A percentile compares a stretch with the other conserved stretches of the same genome.
These are phyloP conservation scores for Platyrinchus mystaceus DNA, from an alignment of 2,797 vertebrate genomes.

Conservation along the genomic window DNA sequence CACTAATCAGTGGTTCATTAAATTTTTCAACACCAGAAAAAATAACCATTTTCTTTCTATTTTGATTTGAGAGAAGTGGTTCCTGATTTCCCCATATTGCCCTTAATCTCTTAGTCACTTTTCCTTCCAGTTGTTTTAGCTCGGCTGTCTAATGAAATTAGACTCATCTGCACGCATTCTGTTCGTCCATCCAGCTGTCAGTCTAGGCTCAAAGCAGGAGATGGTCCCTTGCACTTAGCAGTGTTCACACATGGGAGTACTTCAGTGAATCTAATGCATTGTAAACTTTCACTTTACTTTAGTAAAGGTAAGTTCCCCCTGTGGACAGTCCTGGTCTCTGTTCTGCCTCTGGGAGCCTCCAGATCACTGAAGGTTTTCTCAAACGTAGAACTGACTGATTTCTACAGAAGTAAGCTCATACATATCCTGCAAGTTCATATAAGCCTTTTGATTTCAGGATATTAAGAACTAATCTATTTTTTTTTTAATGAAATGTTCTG, in stretches of 20 bases:
- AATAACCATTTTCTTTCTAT: not conserved
- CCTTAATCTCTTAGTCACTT: not conserved
- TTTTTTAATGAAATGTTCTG: not conserved
- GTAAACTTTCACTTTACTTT: not conserved
- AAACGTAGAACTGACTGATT: not conserved
- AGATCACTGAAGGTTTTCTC: not conserved
- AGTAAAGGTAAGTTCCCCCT: not conserved
- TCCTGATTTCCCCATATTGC: not conserved
- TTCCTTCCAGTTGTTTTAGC: not conserved
- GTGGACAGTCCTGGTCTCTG: not conserved
- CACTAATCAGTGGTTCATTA: conserved; percentile 46
- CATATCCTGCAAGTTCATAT: not conserved
- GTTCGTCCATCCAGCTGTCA: not conserved
- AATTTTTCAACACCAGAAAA: conserved; percentile 35
- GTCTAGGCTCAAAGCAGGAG: not conserved
- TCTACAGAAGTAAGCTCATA: not conserved
- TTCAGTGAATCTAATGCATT: not conserved
- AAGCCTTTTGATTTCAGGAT: not conserved
- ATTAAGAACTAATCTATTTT: not conserved
- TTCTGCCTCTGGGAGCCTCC: not conserved
- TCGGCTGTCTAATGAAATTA: not conserved
- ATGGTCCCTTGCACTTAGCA: not conserved
- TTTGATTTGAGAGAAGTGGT: conserved; percentile 9
- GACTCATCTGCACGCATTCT: not conserved
- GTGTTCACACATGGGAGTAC: not conserved